Evolutionary conservation across 2,888 invertebrate genomes (phyloP), one percentile per base, ranked within the genome.

Genomic region (Antitype chi): DNA sequence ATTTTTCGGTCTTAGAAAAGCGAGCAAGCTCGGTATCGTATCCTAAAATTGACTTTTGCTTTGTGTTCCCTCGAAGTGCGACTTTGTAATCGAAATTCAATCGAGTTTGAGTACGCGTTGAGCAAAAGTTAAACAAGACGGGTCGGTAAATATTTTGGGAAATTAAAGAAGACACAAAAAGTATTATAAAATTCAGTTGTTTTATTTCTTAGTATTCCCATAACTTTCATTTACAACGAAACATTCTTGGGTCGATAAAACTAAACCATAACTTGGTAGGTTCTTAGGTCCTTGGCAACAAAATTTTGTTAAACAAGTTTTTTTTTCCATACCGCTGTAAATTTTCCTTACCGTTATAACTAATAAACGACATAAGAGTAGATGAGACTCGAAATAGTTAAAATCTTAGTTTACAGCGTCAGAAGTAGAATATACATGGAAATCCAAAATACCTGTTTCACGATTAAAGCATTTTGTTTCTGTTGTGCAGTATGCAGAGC

Each of bases 381-480:
- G 86, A 89, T 88, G 86, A 86, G 80, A 88, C 82, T 87, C 86
- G 88, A 90, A 89, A 89, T 90, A 89, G 86, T 89, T 89, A 90
- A 90, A 90, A 92, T 90, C 90, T 91, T 94, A 95, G 87, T 91
- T 91, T 92, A 91, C 88, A 92, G 91, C 91, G 91, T 90, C 92
- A 92, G 93, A 93, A 92, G 90, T 92, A 94, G 93, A 93, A 92
- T 93, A 91, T 95, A 94, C 92, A 94, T 93, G 93, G 92, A 90
- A 92, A 90, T 96, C 94, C 93, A 96, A 96, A 96, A 96, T 96
- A 96, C 96, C 96, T 96, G 96, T 96, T 96, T 96, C 87, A 92
- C 90, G 90, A 91, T 96, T 96, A 96, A 96, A 96, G 96, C 96
- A 96, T 96, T 94, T 87, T 90, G 95, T 96, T 95, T 89, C 94